Base-by-base conservation (phyloP, 1,140 invertebrate genomes). In the Bombus pyrosoma region DNA sequence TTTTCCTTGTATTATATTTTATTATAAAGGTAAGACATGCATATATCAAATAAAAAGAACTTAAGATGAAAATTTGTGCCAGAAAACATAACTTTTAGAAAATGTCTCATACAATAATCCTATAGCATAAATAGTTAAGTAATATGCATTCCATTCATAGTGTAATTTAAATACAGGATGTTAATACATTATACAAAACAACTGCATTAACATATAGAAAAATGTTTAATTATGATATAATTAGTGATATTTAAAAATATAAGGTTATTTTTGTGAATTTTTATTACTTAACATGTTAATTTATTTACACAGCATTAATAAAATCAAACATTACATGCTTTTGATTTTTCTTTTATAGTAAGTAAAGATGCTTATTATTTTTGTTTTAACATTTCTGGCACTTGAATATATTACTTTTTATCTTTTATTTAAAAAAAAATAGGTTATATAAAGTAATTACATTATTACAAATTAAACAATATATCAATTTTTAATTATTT, bases 1-100 rank as follows among this genome's bases (percentile, higher is more conserved):
- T 43, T 76, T 43, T 75, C n/a, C 34, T 77, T 79, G 80, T 81
- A 77, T 39, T 53, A 71, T 43, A 47, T 28, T 74, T 64, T 57
- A 43, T 43, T 76, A 68, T 25, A 75, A 28, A 28, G 39, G 10
- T 39, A 8, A 37, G 43, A 66, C 83, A 86, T 89, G 87, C 88
- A 88, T 62, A 32, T 32, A 72, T 68, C 22, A 71, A 86, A 73
- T 66, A 68, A 15, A 59, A 71, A 39, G 25, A 64, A 73, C 28
- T 28, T 43, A 79, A 82, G 15, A 75, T 0, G 62, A 81, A 64
- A 32, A 68, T 66, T 59, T n/a, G 39, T 78, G 22, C 64, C 13
- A 47, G 25, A 34, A 32, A 57, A 5, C 22, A 81, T 22, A 53
- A 80, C 22, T n/a, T 62, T 53, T 34, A 68, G 1, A 68, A 81